Conservation (phyloP, 2,888 invertebrate species). For the Arenicola marina region DNA sequence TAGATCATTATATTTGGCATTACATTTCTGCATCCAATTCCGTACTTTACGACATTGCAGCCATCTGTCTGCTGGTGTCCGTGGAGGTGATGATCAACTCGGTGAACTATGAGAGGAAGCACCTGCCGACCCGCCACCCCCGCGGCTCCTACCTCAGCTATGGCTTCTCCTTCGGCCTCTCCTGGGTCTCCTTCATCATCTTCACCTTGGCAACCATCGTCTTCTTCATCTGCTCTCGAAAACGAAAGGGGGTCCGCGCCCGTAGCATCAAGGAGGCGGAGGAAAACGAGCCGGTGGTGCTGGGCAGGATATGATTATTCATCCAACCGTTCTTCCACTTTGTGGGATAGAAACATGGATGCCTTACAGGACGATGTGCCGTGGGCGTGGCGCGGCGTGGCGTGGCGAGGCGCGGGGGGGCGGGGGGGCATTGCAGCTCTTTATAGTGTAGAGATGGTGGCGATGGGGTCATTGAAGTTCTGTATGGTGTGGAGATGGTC, state of each 20-base stretch:
- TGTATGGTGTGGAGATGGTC: too few species aligned
- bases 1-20: too few species aligned
- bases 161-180: constrained; percentile 64
- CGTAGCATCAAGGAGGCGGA: constrained; percentile 81
- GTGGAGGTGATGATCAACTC: constrained; percentile 79
- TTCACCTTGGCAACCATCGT: constrained; percentile 73
- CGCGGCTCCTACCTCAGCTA: constrained; percentile 71
- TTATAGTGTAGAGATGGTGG: too few species aligned
- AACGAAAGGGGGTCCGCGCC: constrained; percentile 82
- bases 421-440: too few species aligned
- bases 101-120: constrained; percentile 73
- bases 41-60: constrained; percentile 62
- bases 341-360: too few species aligned
- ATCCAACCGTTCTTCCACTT: too few species aligned
- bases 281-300: constrained; percentile 84
- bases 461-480: too few species aligned
- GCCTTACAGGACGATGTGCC: too few species aligned
- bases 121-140: constrained; percentile 73
- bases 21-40: background rate
- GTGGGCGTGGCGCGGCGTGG: too few species aligned
- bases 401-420: too few species aligned
- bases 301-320: constrained; percentile 64
- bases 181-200: constrained; percentile 77
- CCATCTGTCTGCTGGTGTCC: constrained; percentile 78
- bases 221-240: constrained; percentile 81